phyloP scores from a whole-genome alignment of 2,113 vertebrate species.

The Vidua macroura region DNA sequence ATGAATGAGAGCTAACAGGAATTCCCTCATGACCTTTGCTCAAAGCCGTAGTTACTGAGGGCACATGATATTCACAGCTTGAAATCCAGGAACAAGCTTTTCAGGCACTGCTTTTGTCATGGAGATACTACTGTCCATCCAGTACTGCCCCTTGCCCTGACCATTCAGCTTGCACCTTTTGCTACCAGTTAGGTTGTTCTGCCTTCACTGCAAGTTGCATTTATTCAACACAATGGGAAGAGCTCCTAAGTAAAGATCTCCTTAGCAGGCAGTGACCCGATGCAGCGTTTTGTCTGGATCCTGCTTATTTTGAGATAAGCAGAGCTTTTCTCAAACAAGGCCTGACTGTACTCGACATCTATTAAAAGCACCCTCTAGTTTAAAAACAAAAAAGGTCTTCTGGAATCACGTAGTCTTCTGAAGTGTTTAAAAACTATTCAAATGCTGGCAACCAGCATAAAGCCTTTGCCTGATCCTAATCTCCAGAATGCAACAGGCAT shows the following conservation, averaged over 20 bases:
- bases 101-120: not conserved
- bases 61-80: not conserved
- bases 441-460: constrained; percentile 16
- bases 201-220: not conserved
- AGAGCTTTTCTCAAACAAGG: constrained; percentile 25
- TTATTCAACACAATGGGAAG: not conserved
- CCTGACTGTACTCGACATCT: not conserved
- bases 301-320: constrained; percentile 14
- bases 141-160: not conserved
- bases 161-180: not conserved
- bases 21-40: not conserved
- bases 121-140: not conserved
- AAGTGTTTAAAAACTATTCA: constrained; percentile 30
- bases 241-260: not conserved
- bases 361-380: not conserved
- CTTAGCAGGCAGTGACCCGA: not conserved
- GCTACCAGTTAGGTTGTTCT: not conserved
- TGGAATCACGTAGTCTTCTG: constrained; percentile 30
- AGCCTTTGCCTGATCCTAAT: constrained; percentile 25
- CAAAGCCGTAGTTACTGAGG: not conserved
- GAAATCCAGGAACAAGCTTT: not conserved
- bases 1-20: not conserved
- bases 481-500: constrained; percentile 4
- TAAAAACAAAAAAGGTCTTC: not conserved
- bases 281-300: not conserved